Evolutionary conservation across 2,888 invertebrate genomes (phyloP), one percentile per base, ranked within the genome.

Genomic region (Hemicrepidius hirtus): DNA sequence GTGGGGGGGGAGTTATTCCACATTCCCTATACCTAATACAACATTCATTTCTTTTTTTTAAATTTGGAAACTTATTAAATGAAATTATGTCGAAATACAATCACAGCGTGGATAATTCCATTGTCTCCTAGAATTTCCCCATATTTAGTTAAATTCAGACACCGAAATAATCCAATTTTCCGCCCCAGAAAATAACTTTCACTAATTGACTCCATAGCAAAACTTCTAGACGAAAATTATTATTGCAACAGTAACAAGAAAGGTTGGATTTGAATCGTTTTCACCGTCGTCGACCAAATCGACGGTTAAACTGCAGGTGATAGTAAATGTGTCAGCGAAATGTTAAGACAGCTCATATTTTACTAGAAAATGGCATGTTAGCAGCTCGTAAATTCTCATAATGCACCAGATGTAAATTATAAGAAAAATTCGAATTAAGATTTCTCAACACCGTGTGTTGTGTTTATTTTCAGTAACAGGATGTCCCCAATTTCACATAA

Each of bases 131-230:
- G 32, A 32, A 32, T 32, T 32, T 32, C 32, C 32, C 32, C 32
- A 32, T 32, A 32, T 32, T 32, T 28, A 49, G 12, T 18, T 12
- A 21, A 57, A 16, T 32, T 18, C 37, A 10, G 16, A 57, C 41
- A 41, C 60, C 46, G 63, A 49, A 49, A 24, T 63, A 63, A 63
- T 44, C 13, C 44, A 46, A 63, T 63, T 63, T 63, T 63, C 18
- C 32, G 46, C 32, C 32, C 46, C 32, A 32, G n/a, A 63, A 63
- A 49, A 5, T n/a, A 49, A 63, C 63, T 63, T 63, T 63, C 63
- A 49, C 63, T 18, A 24, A 40, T 28, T 44, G 16, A 44, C 41
- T 44, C 7, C 9, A 28, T n/a, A n/a, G 9, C 35, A 16, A 37
- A 57, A 37, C 16, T 20, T 1, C 50, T n/a, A 50, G 3, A 12